Evolutionary conservation across 2,113 vertebrate genomes (phyloP).

Genomic region (Pholis gunnellus): DNA sequence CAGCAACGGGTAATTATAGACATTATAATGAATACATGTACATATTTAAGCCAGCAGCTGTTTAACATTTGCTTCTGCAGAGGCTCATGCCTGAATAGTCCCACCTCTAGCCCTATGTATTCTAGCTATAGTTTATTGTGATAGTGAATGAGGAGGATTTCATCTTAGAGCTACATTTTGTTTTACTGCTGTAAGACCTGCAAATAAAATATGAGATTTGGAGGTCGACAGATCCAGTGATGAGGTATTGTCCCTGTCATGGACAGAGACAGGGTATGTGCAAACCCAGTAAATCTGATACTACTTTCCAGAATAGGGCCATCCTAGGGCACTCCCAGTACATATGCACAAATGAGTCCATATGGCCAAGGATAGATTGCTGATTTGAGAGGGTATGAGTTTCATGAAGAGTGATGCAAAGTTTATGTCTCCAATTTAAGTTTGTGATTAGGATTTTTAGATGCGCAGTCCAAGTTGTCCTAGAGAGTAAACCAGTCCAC

Average conservation of each 20-base stretch:
- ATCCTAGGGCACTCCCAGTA: not conserved
- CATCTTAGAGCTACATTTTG: not conserved
- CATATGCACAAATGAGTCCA: not conserved
- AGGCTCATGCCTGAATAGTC: not conserved
- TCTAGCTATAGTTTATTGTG: not conserved
- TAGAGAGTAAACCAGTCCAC: not conserved
- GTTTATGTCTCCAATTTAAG: not conserved
- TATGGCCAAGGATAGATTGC: not conserved
- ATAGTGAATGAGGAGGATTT: not conserved
- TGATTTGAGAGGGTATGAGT: not conserved
- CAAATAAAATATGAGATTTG: not conserved
- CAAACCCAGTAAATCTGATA: not conserved
- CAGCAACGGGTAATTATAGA: not conserved
- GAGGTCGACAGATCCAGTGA: not conserved
- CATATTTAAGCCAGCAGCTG: not conserved
- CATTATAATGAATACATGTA: not conserved
- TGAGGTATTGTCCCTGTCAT: not conserved
- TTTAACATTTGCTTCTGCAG: not conserved
- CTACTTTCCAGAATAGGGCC: not conserved
- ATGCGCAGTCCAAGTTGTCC: not conserved
- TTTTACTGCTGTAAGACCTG: not conserved
- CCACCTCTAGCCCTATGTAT: not conserved
- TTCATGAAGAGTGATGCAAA: not conserved
- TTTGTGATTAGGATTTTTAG: not conserved
- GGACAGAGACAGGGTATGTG: not conserved